Conservation (phyloP, 2,797 vertebrate genomes). For the Pelobates cultripes region DNA sequence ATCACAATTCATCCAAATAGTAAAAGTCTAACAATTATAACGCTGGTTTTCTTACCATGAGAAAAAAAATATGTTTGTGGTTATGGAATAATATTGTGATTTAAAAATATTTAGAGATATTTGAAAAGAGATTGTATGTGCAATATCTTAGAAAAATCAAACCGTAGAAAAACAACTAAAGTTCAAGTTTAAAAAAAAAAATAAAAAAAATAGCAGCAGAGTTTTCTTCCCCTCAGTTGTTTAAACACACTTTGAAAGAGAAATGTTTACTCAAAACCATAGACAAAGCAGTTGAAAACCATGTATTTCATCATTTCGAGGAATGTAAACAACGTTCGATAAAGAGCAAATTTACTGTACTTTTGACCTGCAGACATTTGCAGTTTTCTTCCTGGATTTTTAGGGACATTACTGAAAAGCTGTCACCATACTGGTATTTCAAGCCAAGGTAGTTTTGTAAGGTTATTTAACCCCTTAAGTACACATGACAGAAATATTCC, state of each 20-base stretch:
- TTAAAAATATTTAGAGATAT: too few relatives aligned
- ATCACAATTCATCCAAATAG: too few relatives aligned
- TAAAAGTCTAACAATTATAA: too few relatives aligned
- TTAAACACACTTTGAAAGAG: neutral
- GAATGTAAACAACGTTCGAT: constrained; percentile 3
- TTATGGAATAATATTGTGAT: too few relatives aligned
- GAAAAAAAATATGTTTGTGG: too few relatives aligned
- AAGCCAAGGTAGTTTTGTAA: neutral
- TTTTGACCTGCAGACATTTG: neutral
- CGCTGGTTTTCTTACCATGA: too few relatives aligned
- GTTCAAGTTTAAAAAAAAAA: neutral
- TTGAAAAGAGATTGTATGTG: too few relatives aligned
- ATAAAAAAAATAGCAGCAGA: too few relatives aligned
- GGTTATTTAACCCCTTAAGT: too few relatives aligned
- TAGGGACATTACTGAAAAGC: neutral
- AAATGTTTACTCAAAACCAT: constrained; percentile 1
- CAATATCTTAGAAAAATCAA: neutral
- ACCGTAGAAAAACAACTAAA: neutral
- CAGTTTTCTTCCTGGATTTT: neutral
- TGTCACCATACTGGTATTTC: neutral
- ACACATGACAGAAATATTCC: too few relatives aligned
- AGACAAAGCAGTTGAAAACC: neutral
- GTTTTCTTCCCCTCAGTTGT: neutral
- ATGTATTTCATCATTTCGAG: constrained; percentile 6
- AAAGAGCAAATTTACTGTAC: constrained; percentile 16